A percentile compares a stretch with the other conserved stretches of the same genome.
These are phyloP conservation scores for Brassicogethes aeneus DNA, from an alignment of 2,888 invertebrate species.

Conservation along the genomic window DNA sequence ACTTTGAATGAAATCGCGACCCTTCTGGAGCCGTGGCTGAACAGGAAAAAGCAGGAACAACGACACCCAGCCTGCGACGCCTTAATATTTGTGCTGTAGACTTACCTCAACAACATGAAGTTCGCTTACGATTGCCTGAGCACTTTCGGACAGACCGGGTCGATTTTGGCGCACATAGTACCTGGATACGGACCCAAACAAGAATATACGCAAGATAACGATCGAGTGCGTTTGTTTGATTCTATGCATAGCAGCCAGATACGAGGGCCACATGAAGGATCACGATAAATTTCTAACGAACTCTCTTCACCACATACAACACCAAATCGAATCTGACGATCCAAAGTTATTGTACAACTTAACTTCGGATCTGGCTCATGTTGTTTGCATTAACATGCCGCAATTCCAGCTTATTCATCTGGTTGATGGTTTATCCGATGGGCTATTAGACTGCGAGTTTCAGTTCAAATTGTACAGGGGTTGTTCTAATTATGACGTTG, in stretches of 20 bases:
- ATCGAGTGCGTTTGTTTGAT: constrained; percentile 67
- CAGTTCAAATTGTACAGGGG: constrained; percentile 62
- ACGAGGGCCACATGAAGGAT: constrained; percentile 55
- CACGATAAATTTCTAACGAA: constrained; percentile 36
- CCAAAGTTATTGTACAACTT: constrained; percentile 54
- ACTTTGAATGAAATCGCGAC: constrained; percentile 63
- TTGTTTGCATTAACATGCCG: constrained; percentile 61
- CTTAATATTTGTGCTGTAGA: constrained; percentile 39
- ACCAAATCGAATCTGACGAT: constrained; percentile 58
- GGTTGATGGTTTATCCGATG: constrained; percentile 61
- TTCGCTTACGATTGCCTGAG: constrained; percentile 65
- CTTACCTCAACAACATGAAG: constrained; percentile 61
- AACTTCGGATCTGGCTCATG: constrained; percentile 54
- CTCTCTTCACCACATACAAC: constrained; percentile 48
- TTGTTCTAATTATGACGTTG: constrained; percentile 61
- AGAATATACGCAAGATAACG: constrained; percentile 58
- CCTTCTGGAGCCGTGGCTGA: constrained; percentile 59
- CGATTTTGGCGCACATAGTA: constrained; percentile 60
- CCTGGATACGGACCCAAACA: constrained; percentile 71
- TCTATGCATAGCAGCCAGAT: constrained; percentile 61
- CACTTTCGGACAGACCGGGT: constrained; percentile 64
- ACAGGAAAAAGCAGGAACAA: constrained; percentile 59
- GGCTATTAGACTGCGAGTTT: constrained; percentile 61
- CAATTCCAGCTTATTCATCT: constrained; percentile 64
- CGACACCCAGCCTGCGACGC: constrained; percentile 51